Evolutionary conservation across 2,113 vertebrate species (phyloP).

Genomic region (Noturus placidus): DNA sequence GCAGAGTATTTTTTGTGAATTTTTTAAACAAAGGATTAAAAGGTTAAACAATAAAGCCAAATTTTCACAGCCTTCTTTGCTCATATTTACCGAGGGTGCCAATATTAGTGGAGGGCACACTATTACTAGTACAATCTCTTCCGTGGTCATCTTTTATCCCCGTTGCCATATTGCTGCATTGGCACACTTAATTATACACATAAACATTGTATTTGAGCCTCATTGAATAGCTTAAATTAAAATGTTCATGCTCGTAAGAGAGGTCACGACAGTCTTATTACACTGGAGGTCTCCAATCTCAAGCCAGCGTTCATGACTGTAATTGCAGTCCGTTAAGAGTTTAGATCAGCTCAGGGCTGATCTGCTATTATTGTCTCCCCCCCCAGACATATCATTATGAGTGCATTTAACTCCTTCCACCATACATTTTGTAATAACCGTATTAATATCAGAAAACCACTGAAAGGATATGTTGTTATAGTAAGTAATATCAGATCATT

Average conservation of each 20-base stretch:
- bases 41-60: too few species aligned
- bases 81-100: too few species aligned
- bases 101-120: neutral
- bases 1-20: too few species aligned
- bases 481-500: neutral
- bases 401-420: neutral
- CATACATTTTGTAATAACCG: neutral
- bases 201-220: slow-evolving; percentile 38
- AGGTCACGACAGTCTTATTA: slow-evolving; percentile 35
- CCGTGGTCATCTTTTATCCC: neutral
- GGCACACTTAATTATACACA: slow-evolving; percentile 35
- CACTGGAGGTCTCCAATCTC: slow-evolving; percentile 16
- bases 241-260: slow-evolving; percentile 9
- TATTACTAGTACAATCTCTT: neutral
- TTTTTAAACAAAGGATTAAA: too few species aligned
- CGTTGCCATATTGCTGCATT: neutral
- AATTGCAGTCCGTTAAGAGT: slow-evolving; percentile 23
- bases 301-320: slow-evolving; percentile 26
- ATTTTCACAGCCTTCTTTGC: too few species aligned
- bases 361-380: neutral
- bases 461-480: neutral
- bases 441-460: neutral
- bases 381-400: neutral
- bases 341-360: neutral
- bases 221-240: slow-evolving; percentile 20